Evolutionary conservation across 2,888 invertebrate genomes (phyloP), one percentile per base, ranked within the genome.

Genomic region (Tenthredo scrophulariae): DNA sequence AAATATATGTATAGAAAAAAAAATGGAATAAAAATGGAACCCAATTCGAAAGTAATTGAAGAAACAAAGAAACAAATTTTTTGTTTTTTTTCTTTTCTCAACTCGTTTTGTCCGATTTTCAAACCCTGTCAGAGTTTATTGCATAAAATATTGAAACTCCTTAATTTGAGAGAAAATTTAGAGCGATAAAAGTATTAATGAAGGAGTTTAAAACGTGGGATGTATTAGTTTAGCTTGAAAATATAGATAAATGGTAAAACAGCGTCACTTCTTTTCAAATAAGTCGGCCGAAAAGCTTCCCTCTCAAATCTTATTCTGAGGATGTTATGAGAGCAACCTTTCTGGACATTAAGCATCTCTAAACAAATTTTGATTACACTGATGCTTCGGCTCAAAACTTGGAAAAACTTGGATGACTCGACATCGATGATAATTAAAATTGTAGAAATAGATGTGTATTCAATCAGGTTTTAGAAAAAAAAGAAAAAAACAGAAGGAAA

Each of bases 401-500:
- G 18, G 4, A 18, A 50, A 50, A 50, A 50, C 15, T 46, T 46
- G 46, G 3, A 46, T 15, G 13, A 46, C 15, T 46, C 15, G 15
- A 13, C 2, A 15, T 46, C 10, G 46, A 15, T 10, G 46, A 46
- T 46, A 15, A 46, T 13, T 3, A 13, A 46, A 13, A 29, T 26
- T 67, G 0, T 29, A 7, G 1, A 33, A 2, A 29, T 29, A 2
- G 29, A 9, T 67, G n/a, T 67, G 33, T n/a, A n/a, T 33, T 37
- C 10, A 13, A 18, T 33, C 29, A n/a, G n/a, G 15, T 22, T 22
- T 82, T 43, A 37, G 33, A 26, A 43, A 85, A 50, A 50, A 13
- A 37, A 58, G 62, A 70, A 26, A 70, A 85, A 77, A 83, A 46
- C n/a, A n/a, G n/a, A n/a, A n/a, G n/a, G 3, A 10, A 37, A 6